phyloP scores from a whole-genome alignment of 2,888 invertebrate genomes.

The Cephus runcator region DNA sequence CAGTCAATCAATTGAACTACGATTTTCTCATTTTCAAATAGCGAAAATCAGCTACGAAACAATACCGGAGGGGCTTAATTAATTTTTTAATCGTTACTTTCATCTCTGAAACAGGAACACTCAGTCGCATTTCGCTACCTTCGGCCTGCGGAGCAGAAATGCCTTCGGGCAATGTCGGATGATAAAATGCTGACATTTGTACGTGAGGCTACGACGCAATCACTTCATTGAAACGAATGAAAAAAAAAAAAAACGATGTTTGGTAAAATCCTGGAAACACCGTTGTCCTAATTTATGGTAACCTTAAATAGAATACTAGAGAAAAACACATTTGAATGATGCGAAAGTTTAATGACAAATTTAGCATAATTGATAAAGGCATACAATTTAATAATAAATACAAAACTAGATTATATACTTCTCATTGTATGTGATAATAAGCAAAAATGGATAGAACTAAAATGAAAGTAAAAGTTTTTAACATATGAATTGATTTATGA shows the following conservation, averaged over 20 bases:
- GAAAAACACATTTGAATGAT: not conserved
- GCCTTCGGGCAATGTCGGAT: conserved; percentile 21
- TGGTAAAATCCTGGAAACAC: not conserved
- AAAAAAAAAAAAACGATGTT: not conserved
- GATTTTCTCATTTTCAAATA: not conserved
- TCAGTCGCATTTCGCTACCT: conserved; percentile 19
- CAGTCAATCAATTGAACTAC: not conserved
- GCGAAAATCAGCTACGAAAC: not conserved
- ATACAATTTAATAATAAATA: too few species aligned
- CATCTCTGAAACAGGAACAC: conserved; percentile 30
- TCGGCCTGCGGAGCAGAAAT: conserved; percentile 20
- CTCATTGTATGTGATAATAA: too few species aligned
- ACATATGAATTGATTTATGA: not conserved
- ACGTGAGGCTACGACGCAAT: not conserved
- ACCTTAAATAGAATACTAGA: not conserved
- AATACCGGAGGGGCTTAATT: not conserved
- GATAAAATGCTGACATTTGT: conserved; percentile 17
- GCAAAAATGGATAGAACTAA: too few species aligned
- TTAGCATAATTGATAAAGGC: too few species aligned
- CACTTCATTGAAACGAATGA: not conserved
- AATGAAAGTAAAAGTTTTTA: not conserved
- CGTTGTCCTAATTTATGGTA: not conserved
- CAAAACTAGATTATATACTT: too few species aligned
- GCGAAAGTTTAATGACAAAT: too few species aligned
- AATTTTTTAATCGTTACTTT: conserved; percentile 26